These are phyloP conservation scores for Morpho helenor DNA, from an alignment of 2,888 invertebrate species.

Conservation along the genomic window DNA sequence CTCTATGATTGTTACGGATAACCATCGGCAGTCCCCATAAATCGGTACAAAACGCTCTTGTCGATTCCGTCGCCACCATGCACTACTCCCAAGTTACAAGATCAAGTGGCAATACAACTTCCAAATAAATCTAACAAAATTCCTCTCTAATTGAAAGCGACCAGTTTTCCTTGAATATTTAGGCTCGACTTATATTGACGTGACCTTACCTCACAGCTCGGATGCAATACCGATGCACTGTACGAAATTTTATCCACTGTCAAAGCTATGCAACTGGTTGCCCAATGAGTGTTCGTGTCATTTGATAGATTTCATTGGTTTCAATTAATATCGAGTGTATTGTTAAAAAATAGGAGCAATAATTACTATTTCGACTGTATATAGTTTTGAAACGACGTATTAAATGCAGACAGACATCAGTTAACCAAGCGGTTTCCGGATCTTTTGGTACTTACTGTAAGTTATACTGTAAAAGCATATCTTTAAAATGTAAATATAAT, in stretches of 20 bases:
- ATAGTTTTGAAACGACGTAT: not conserved
- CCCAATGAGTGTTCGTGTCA: constrained; percentile 22
- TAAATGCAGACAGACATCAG: no score
- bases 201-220: constrained; percentile 31
- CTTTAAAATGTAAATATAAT: no score
- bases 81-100: not conserved
- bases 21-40: no score
- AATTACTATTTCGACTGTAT: not conserved
- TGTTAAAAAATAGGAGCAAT: constrained; percentile 3
- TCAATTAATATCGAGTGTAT: constrained; percentile 10
- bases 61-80: no score
- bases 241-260: constrained; percentile 19
- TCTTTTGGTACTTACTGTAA: no score
- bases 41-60: no score
- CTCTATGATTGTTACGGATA: no score
- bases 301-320: constrained; percentile 17
- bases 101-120: not conserved
- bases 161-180: constrained; percentile 41
- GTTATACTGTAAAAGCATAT: no score
- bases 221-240: constrained; percentile 19
- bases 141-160: constrained; percentile 13
- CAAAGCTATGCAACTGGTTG: constrained; percentile 18
- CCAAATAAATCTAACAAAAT: constrained; percentile 8
- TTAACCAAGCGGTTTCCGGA: no score
- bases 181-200: constrained; percentile 34